Conservation (phyloP, 2,797 vertebrate species). For the Galago senegalensis region DNA sequence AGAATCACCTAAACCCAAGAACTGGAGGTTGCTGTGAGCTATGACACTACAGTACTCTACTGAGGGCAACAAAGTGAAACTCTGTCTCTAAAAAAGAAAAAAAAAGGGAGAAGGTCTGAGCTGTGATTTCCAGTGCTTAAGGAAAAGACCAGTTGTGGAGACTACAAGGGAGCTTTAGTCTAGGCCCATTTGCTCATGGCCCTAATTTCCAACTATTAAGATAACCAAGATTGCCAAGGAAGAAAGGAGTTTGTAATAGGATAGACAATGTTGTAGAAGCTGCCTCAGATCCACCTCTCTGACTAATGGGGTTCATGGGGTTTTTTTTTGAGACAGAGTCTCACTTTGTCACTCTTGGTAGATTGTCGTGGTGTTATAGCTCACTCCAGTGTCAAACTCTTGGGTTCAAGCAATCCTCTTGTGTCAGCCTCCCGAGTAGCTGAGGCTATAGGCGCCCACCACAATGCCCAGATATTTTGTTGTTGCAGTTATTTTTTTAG, state of each 20-base stretch:
- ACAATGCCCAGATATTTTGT: too few species aligned
- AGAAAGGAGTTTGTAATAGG: background rate
- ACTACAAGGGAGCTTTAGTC: background rate
- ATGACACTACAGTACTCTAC: too few species aligned
- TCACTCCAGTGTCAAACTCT: too few species aligned
- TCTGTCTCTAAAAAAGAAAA: background rate
- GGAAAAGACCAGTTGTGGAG: background rate
- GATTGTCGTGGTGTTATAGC: too few species aligned
- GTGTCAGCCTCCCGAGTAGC: too few species aligned
- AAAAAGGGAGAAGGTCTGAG: background rate
- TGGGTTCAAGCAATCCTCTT: too few species aligned
- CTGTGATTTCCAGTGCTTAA: background rate
- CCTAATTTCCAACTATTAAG: background rate
- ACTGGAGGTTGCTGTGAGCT: too few species aligned
- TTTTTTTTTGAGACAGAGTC: background rate
- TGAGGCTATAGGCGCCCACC: too few species aligned
- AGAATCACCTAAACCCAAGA: too few species aligned
- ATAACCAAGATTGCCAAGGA: background rate
- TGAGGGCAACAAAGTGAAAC: too few species aligned
- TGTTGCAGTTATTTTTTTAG: too few species aligned
- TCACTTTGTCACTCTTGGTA: too few species aligned
- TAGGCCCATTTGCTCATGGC: background rate
- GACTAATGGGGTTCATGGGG: background rate
- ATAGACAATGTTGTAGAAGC: background rate
- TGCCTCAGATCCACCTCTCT: background rate